These are phyloP conservation scores for Gymnothorax javanicus DNA, from an alignment of 2,797 vertebrate species.

Conservation along the genomic window DNA sequence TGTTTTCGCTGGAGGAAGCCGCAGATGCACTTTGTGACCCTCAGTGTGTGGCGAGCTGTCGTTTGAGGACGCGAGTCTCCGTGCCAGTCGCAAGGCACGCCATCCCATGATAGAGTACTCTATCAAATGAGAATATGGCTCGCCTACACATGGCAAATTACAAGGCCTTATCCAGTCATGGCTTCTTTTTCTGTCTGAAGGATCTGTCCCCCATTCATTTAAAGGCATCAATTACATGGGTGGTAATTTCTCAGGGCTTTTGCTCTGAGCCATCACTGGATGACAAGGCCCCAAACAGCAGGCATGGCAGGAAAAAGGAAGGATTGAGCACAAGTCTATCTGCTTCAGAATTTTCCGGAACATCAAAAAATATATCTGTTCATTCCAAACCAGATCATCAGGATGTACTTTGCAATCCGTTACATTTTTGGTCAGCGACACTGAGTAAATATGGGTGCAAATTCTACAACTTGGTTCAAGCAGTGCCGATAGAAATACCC, in stretches of 20 bases:
- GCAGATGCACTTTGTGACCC: conserved; percentile 53
- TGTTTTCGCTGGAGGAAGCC: conserved; percentile 28
- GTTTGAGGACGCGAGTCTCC: conserved; percentile 66
- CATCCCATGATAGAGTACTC: conserved; percentile 33
- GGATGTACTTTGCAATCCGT: neutral
- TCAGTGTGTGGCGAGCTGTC: conserved; percentile 50
- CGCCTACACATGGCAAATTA: conserved; percentile 55
- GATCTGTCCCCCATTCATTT: conserved; percentile 30
- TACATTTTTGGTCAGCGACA: too few species aligned
- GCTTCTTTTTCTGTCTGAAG: conserved; percentile 46
- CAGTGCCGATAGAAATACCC: too few species aligned
- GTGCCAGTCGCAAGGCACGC: conserved; percentile 33
- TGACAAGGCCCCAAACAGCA: conserved; percentile 25
- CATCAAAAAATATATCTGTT: neutral
- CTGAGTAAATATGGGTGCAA: too few species aligned
- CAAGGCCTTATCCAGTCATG: conserved; percentile 61
- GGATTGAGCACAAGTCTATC: conserved; percentile 30
- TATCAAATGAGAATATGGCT: conserved; percentile 53
- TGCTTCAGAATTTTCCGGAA: conserved; percentile 50
- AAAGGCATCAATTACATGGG: conserved; percentile 29
- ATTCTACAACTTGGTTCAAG: too few species aligned
- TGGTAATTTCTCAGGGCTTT: conserved; percentile 43
- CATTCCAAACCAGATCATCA: neutral
- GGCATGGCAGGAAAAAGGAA: conserved; percentile 27
- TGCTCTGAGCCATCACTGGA: conserved; percentile 29